Evolutionary conservation across 2,113 vertebrate species (phyloP), one percentile per base, ranked within the genome.

Genomic region (Cervus canadensis): DNA sequence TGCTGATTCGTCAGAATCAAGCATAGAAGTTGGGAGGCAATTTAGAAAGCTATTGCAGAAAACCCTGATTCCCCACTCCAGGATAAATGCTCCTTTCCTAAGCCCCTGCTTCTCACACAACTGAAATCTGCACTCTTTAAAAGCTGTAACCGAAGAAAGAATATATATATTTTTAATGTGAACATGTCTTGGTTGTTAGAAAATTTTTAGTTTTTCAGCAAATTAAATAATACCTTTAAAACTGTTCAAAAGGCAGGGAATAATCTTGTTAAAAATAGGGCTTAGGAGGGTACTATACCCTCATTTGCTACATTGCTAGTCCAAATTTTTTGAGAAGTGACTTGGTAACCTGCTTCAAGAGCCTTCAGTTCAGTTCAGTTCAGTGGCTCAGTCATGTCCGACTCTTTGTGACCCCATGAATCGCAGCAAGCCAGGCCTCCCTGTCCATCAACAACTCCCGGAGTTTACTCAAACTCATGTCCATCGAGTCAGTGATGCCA

Each of bases 151-250:
- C 8, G 43, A 79, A 87, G 43, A 94, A 87, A 97, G 17, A 67
- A 59, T 50, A 74, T 91, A 4, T 0, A 7, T 43, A 7, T 74
- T 76, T 74, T n/a, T 5, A 95, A 92, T 9, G 6, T 85, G 54
- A 93, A 89, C 5, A 57, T 56, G 14, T 78, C 14, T 25, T 36
- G 13, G 26, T 76, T 87, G 85, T 33, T 52, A 64, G 50, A 67
- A 67, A 60, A 60, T 28, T 84, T 92, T 67, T 25, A 78, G 54
- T 76, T 33, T 82, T 82, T 54, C 56, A 52, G 11, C 13, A 91
- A 92, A 64, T 97, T 74, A 40, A 40, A 40, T 40, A 88, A 88
- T 30, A 88, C 57, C 11, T 91, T 97, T 45, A 78, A 33, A 97
- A 96, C 48, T 90, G 13, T 76, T 88, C 40, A 40, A 89, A 54